Conservation (phyloP, 2,113 vertebrate species). For the Psammodynastes pulverulentus region DNA sequence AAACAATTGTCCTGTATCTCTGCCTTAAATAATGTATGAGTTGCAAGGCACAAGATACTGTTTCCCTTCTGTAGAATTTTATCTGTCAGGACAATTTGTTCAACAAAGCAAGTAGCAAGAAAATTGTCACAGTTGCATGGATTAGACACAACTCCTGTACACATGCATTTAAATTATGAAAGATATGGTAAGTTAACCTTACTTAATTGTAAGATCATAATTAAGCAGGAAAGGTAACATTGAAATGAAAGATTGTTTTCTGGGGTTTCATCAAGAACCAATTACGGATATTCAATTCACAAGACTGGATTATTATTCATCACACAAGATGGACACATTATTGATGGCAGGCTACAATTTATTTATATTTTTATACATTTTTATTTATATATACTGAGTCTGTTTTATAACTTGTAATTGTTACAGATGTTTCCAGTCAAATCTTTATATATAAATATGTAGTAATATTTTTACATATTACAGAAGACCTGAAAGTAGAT, state of each 20-base stretch:
- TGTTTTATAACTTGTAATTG: background rate
- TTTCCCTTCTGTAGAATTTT: background rate
- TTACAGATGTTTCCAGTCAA: background rate
- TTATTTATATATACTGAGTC: background rate
- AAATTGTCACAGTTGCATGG: background rate
- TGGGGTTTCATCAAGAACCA: background rate
- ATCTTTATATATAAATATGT: background rate
- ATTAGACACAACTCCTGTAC: background rate
- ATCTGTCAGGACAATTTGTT: background rate
- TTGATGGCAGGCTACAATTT: background rate
- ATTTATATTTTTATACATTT: background rate
- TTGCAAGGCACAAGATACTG: background rate
- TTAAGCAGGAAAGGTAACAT: background rate
- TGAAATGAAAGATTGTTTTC: background rate
- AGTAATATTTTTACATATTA: background rate
- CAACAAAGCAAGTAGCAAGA: background rate
- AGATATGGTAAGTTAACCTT: background rate
- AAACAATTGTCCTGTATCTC: background rate
- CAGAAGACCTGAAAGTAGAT: background rate
- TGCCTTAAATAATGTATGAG: background rate
- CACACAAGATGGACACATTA: background rate
- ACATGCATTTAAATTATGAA: background rate
- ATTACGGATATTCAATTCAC: background rate
- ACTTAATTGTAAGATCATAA: background rate
- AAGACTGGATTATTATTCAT: background rate